Evolutionary conservation across 1,140 invertebrate genomes (phyloP).

Genomic region (Formica selysi): DNA sequence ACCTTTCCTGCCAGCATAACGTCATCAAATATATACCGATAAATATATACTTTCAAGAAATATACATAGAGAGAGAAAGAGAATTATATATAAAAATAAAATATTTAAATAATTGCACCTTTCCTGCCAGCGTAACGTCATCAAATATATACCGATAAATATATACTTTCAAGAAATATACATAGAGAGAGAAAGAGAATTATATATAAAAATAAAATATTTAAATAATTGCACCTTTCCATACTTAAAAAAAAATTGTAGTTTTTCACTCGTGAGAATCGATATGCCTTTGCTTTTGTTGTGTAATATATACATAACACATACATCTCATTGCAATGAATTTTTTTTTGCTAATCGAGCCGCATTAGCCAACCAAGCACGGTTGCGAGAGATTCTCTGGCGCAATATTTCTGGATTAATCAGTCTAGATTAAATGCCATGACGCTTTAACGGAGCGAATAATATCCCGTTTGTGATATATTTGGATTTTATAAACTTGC

Average conservation of each 20-base stretch:
- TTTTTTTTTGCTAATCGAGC: conserved; percentile 20
- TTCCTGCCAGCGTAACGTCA: no score
- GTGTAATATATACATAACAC: not conserved
- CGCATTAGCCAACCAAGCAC: not conserved
- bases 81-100: no score
- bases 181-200: not conserved
- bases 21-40: no score
- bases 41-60: not conserved
- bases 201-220: no score
- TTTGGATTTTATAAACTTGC: conserved; percentile 52
- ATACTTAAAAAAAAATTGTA: conserved; percentile 15
- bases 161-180: not conserved
- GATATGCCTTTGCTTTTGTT: no score
- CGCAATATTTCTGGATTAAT: conserved; percentile 58
- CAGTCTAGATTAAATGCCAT: conserved; percentile 61
- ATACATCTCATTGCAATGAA: not conserved
- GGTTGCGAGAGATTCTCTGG: conserved; percentile 5
- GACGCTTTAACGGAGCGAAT: conserved; percentile 55
- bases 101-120: not conserved
- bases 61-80: not conserved
- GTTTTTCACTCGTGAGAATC: no score
- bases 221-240: not conserved
- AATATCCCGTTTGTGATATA: conserved; percentile 59
- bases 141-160: no score
- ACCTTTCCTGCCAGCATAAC: no score